Evolutionary conservation across 2,888 invertebrate genomes (phyloP).

Genomic region (Dendrolimus houi): DNA sequence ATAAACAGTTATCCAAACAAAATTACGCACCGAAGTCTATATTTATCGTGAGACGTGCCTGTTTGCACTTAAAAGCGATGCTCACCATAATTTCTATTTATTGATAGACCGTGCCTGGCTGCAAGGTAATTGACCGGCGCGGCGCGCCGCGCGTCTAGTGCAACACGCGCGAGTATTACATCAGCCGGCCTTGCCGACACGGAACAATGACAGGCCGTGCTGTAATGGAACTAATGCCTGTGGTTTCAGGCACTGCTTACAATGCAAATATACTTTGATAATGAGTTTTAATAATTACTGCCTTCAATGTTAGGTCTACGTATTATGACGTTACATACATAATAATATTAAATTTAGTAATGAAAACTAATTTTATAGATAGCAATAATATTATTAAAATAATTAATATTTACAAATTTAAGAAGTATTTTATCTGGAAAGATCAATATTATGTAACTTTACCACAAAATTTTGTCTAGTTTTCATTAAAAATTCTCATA

Average conservation of each 20-base stretch:
- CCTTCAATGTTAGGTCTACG: no score
- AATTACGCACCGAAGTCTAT: neutral
- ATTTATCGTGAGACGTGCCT: neutral
- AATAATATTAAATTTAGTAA: no score
- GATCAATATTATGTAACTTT: no score
- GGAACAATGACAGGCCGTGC: slow-evolving; percentile 48
- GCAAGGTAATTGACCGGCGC: slow-evolving; percentile 65
- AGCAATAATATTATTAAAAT: no score
- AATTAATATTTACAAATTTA: no score
- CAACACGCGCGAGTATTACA: slow-evolving; percentile 52
- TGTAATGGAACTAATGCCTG: slow-evolving; percentile 20
- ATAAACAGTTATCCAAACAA: neutral
- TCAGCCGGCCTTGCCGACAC: slow-evolving; percentile 65
- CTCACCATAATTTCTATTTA: slow-evolving; percentile 31
- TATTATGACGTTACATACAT: no score
- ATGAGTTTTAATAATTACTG: neutral
- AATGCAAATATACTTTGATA: neutral
- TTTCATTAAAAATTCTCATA: neutral
- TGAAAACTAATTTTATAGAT: no score
- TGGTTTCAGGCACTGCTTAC: slow-evolving; percentile 19
- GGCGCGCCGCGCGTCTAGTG: slow-evolving; percentile 55
- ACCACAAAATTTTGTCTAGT: no score
- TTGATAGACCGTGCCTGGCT: slow-evolving; percentile 32
- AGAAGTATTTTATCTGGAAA: no score
- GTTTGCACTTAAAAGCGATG: slow-evolving; percentile 7